Base-by-base conservation (phyloP, 1,140 invertebrate species). In the Vollenhovia emeryi region DNA sequence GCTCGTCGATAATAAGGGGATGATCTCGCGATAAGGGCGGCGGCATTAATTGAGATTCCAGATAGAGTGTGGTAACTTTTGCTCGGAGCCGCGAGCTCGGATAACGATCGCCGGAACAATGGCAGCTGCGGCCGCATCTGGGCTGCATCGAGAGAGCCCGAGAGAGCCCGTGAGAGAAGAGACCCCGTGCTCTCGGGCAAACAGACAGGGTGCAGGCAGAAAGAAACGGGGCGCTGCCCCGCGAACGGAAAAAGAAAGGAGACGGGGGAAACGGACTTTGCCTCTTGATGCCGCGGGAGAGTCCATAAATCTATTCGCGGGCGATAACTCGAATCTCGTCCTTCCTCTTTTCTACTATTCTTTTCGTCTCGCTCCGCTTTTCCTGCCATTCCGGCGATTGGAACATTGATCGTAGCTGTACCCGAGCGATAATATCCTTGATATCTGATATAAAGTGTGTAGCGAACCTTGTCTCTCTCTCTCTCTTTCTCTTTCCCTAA, bases 21-120 rank as follows among this genome's bases (percentile, higher is more conserved):
- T 92, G 91, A 94, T 93, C 86, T 87, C 71, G 88, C 80, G 93
- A 94, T 94, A 92, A 93, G 86, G 87, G 87, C 86, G 85, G 84
- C 64, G 90, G 87, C 91, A 93, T 94, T 94, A 94, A 94, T 94
- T 93, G 92, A 93, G 93, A 93, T 93, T 93, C 87, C 86, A 93
- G 93, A 94, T 94, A 94, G 86, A 91, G 89, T 83, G 89, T 90
- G 86, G 86, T 88, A 93, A 93, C 88, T 92, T 92, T 93, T 93
- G 89, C 87, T 85, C 90, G 76, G 71, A 66, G 76, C 84, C 80
- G 87, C 86, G 87, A 89, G 89, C 69, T 79, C 66, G 86, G 93
- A 94, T 93, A 93, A 92, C 90, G 88, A 93, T 93, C 92, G 84
- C 27, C 71, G 73, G 91, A 90, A 93, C 91, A 93, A 93, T 92